These are phyloP conservation scores for Pterophyllum scalare DNA, from an alignment of 2,113 vertebrate genomes.

Conservation along the genomic window DNA sequence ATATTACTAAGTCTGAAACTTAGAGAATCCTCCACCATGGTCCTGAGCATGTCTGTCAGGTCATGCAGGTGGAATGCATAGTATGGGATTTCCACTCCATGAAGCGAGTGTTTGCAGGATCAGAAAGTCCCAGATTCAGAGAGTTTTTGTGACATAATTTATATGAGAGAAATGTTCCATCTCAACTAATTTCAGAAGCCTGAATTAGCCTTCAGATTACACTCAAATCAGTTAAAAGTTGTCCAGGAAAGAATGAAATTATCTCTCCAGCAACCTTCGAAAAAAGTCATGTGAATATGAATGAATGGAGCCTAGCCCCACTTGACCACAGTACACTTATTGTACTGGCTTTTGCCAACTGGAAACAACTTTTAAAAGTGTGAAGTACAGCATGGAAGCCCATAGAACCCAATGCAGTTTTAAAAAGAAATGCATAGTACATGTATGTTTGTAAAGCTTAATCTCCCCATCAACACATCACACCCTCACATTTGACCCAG, in stretches of 20 bases:
- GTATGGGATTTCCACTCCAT: background rate
- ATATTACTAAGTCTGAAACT: background rate
- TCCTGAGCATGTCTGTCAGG: background rate
- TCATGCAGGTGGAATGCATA: background rate
- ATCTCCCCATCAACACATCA: background rate
- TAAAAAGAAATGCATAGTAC: background rate
- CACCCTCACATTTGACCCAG: background rate
- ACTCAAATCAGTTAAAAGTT: background rate
- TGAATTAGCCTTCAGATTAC: background rate
- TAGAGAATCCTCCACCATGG: background rate
- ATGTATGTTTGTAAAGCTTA: background rate
- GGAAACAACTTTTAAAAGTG: background rate
- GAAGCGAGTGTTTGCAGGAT: too few species aligned
- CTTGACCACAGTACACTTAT: too few species aligned
- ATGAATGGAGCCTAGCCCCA: too few species aligned
- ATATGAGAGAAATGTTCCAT: too few species aligned
- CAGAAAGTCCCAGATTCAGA: too few species aligned
- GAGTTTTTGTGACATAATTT: background rate
- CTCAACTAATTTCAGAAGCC: background rate
- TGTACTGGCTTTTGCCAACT: background rate
- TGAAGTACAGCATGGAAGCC: rapidly evolving
- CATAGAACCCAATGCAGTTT: background rate
- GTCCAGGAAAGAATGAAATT: too few species aligned
- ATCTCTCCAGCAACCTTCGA: too few species aligned
- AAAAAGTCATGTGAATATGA: too few species aligned